Percentiles rank a stretch among this genome's conserved stretches.
These are phyloP conservation scores for Dicyrtoma fusca DNA, from an alignment of 2,888 invertebrate species.

Conservation along the genomic window DNA sequence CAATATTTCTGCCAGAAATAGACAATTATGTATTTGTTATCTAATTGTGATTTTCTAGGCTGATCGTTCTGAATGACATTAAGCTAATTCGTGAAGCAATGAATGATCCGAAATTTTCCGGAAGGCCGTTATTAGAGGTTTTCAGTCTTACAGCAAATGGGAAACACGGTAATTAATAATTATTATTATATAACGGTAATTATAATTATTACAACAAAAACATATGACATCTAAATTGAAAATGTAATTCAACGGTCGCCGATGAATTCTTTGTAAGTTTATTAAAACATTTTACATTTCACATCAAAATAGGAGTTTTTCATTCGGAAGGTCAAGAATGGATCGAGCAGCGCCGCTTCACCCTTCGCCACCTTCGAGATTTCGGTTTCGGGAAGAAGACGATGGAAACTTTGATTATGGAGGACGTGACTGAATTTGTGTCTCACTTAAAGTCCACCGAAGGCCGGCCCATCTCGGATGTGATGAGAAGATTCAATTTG, in stretches of 20 bases:
- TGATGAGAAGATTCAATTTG: neutral
- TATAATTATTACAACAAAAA: too few species aligned
- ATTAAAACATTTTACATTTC: neutral
- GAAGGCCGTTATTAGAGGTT: neutral
- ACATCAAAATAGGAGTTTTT: neutral
- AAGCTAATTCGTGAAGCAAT: neutral
- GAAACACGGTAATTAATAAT: neutral
- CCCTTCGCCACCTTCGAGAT: neutral
- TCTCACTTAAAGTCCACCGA: neutral
- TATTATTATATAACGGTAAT: too few species aligned
- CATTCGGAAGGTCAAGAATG: neutral
- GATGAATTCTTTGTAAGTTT: neutral
- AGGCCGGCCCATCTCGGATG: neutral
- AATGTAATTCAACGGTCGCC: too few species aligned
- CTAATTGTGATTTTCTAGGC: neutral
- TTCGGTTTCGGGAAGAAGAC: slow-evolving; percentile 9
- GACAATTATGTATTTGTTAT: too few species aligned
- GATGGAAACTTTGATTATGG: slow-evolving; percentile 8
- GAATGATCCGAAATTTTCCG: neutral
- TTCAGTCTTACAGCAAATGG: neutral
- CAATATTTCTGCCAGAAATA: neutral
- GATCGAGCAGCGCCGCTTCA: neutral
- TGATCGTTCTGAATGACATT: neutral
- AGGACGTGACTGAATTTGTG: neutral
- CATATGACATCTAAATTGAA: too few species aligned